Percentiles rank a stretch among this genome's conserved stretches.
Evolutionary conservation across 1,140 invertebrate species (phyloP).

Genomic region (Pseudomyrmex cubaensis): DNA sequence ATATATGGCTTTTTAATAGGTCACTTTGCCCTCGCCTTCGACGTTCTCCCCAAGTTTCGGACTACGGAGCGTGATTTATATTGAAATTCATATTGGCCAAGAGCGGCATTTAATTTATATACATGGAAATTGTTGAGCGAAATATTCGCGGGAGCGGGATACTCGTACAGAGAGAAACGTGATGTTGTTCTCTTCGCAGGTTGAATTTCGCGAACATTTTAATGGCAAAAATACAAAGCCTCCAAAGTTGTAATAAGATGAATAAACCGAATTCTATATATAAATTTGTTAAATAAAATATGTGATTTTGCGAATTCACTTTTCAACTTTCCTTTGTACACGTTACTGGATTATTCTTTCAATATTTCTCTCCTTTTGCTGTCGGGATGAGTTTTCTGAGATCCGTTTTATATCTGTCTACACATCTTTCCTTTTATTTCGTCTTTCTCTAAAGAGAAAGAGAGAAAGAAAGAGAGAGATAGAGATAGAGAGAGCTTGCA

Average conservation of each 20-base stretch:
- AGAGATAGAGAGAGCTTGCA: constrained; percentile 29
- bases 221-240: constrained; percentile 16
- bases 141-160: too few relatives aligned
- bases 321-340: constrained; percentile 13
- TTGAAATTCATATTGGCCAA: constrained; percentile 18
- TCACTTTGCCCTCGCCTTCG: constrained; percentile 5
- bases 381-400: neutral
- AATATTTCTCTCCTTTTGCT: neutral
- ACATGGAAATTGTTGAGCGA: constrained; percentile 5
- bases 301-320: neutral
- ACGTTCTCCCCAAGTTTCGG: neutral
- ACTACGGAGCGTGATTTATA: constrained; percentile 14
- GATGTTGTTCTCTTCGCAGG: constrained; percentile 38
- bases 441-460: constrained; percentile 26
- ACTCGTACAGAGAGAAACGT: neutral
- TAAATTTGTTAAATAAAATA: constrained; percentile 21
- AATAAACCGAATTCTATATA: constrained; percentile 64
- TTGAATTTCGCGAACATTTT: constrained; percentile 49
- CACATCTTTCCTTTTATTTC: constrained; percentile 42
- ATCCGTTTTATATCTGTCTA: constrained; percentile 40
- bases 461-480: too few relatives aligned
- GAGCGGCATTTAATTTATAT: constrained; percentile 21
- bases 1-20: constrained; percentile 35
- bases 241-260: constrained; percentile 61
- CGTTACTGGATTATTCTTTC: neutral